Percentiles rank a stretch among this genome's conserved stretches.
Conservation (phyloP, 2,888 invertebrate genomes). For the Cheilosia vernalis region DNA sequence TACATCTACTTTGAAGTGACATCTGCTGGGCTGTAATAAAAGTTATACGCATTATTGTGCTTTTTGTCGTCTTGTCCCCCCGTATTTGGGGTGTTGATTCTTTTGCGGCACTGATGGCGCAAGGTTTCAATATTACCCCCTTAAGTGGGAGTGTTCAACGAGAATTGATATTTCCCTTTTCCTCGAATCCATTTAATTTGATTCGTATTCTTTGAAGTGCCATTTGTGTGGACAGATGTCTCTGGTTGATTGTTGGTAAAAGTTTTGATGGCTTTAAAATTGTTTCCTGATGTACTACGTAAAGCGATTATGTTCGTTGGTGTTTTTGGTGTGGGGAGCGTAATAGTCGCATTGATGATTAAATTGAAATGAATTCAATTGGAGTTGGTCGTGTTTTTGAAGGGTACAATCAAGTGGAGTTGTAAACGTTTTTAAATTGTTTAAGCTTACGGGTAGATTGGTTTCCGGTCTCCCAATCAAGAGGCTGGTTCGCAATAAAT, state of each 20-base stretch:
- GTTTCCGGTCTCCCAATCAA: too few species aligned
- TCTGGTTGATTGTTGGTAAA: constrained; percentile 45
- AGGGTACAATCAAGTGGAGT: not conserved
- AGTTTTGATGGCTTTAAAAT: constrained; percentile 65
- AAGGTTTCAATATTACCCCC: constrained; percentile 37
- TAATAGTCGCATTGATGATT: constrained; percentile 32
- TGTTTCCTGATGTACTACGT: constrained; percentile 65
- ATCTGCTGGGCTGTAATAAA: constrained; percentile 74
- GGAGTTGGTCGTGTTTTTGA: not conserved
- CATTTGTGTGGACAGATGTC: constrained; percentile 55
- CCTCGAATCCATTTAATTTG: constrained; percentile 63
- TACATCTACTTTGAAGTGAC: constrained; percentile 65
- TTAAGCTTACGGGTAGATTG: too few species aligned
- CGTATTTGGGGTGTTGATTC: constrained; percentile 14
- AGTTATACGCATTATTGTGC: constrained; percentile 70
- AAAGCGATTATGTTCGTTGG: constrained; percentile 59
- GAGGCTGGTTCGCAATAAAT: too few species aligned
- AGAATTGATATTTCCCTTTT: constrained; percentile 32
- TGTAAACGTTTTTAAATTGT: not conserved
- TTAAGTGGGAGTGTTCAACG: constrained; percentile 8
- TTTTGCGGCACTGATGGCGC: constrained; percentile 14
- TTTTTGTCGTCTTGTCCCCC: constrained; percentile 8
- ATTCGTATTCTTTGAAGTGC: constrained; percentile 66
- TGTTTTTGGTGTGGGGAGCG: constrained; percentile 14
- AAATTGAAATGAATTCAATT: not conserved